Percentiles rank a stretch among this genome's conserved stretches.
Evolutionary conservation across 2,113 vertebrate genomes (phyloP).

Genomic region (Cynopterus brachyotis): DNA sequence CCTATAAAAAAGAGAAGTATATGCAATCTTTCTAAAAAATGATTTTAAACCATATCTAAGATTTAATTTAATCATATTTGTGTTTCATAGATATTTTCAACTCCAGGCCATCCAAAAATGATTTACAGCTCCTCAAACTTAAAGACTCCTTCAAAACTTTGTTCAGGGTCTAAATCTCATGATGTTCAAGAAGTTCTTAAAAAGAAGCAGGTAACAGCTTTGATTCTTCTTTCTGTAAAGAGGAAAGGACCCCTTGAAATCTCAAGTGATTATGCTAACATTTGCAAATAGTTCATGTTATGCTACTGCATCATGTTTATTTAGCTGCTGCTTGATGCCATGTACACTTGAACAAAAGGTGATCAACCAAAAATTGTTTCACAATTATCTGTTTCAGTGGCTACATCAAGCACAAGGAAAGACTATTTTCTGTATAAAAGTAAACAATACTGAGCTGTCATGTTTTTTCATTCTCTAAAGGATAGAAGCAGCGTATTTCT

Average conservation of each 20-base stretch:
- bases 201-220: constrained; percentile 92
- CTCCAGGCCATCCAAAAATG: constrained; percentile 88
- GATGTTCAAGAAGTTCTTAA: constrained; percentile 94
- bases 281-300: background rate
- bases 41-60: background rate
- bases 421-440: background rate
- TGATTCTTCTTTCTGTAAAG: background rate
- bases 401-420: background rate
- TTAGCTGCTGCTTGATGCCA: background rate
- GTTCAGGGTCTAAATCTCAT: constrained; percentile 90
- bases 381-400: background rate
- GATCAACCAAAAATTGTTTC: background rate
- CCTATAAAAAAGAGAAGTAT: background rate
- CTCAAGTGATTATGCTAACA: background rate
- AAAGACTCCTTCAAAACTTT: constrained; percentile 89
- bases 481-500: background rate
- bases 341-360: background rate
- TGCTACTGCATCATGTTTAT: background rate
- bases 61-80: constrained; percentile 44
- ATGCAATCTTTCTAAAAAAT: constrained; percentile 14
- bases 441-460: background rate
- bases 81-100: constrained; percentile 82
- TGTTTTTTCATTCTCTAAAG: background rate
- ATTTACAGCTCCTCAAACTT: constrained; percentile 87
- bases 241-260: constrained; percentile 17